Conservation (phyloP, 2,797 vertebrate genomes). For the Enoplosus armatus region DNA sequence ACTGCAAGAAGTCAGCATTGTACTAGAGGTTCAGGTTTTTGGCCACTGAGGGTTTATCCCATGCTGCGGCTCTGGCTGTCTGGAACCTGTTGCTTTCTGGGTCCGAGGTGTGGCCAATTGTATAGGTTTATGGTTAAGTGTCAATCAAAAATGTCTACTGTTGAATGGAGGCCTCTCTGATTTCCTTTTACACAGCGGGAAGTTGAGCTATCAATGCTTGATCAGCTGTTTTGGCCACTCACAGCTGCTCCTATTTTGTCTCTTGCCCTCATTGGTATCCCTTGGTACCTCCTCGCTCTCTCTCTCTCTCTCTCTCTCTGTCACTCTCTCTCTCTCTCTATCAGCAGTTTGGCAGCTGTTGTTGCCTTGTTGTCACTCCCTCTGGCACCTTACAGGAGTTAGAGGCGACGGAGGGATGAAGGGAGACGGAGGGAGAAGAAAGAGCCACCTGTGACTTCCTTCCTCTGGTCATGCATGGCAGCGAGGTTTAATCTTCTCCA, state of each 20-base stretch:
- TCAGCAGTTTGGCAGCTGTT: slow-evolving; percentile 80
- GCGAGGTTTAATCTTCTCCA: slow-evolving; percentile 62
- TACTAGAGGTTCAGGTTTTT: background rate
- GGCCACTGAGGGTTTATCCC: background rate
- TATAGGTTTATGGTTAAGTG: slow-evolving; percentile 29
- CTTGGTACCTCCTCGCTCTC: slow-evolving; percentile 36
- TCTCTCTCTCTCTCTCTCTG: slow-evolving; percentile 8
- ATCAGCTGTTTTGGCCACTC: slow-evolving; percentile 83
- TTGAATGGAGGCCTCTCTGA: slow-evolving; percentile 37
- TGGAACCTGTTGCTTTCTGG: slow-evolving; percentile 16
- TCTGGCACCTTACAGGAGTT: slow-evolving; percentile 53
- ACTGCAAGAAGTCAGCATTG: slow-evolving; percentile 21
- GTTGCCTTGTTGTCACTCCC: slow-evolving; percentile 71
- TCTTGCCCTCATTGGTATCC: slow-evolving; percentile 59
- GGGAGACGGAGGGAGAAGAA: slow-evolving; percentile 52
- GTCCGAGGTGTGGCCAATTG: slow-evolving; percentile 15
- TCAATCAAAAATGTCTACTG: slow-evolving; percentile 32
- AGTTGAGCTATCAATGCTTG: slow-evolving; percentile 72
- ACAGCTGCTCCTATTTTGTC: slow-evolving; percentile 77
- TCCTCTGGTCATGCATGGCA: slow-evolving; percentile 49
- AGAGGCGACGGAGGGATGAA: slow-evolving; percentile 27
- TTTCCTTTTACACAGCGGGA: slow-evolving; percentile 52
- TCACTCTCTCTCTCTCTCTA: slow-evolving; percentile 33
- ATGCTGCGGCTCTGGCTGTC: slow-evolving; percentile 4
- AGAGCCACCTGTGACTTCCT: slow-evolving; percentile 70